phyloP scores from a whole-genome alignment of 2,888 invertebrate genomes.

The Hydrotaea cyrtoneurina region DNA sequence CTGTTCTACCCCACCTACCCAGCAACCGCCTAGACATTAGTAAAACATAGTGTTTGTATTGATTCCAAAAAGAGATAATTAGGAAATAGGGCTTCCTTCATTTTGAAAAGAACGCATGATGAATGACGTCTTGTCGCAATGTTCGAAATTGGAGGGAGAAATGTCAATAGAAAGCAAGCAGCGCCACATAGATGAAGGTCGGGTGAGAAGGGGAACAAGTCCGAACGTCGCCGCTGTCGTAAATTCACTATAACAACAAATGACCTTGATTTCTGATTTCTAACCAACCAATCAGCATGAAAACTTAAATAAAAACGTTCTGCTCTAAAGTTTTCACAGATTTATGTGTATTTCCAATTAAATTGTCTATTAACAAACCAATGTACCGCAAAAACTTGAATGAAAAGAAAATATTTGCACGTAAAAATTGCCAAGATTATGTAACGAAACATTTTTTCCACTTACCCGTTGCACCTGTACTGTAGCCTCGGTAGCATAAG shows the following conservation, averaged over 20 bases:
- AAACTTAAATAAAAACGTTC: background rate
- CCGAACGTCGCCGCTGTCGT: too few relatives aligned
- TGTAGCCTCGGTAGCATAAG: conserved; percentile 81
- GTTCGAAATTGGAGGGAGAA: background rate
- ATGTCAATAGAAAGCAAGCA: background rate
- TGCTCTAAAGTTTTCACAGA: background rate
- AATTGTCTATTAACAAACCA: background rate
- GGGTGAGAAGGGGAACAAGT: background rate
- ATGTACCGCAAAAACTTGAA: background rate
- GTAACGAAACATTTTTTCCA: conserved; percentile 56
- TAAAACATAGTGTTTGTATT: too few relatives aligned
- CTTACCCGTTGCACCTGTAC: conserved; percentile 80
- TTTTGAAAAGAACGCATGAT: conserved; percentile 25
- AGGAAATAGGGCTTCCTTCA: background rate
- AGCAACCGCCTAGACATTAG: too few relatives aligned
- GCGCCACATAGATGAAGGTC: background rate
- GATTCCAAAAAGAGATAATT: background rate
- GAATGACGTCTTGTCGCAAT: conserved; percentile 32
- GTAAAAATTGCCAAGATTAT: conserved; percentile 47
- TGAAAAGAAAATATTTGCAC: background rate
- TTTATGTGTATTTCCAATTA: background rate
- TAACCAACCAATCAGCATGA: background rate
- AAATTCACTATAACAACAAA: conserved; percentile 13
- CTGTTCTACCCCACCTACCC: background rate
- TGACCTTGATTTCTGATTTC: conserved; percentile 16